Conservation (phyloP, 2,113 vertebrate genomes). For the western clawed frog (Xenopus tropicalis) region UCB_Xtro_10.0 CM004443.2:146912501-146913000, state of each 20-base stretch:
- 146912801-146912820: not conserved
- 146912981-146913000: not conserved
- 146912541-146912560: constrained; percentile 37
- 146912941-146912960: not conserved
- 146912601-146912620: constrained; percentile 40
- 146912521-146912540: constrained; percentile 35
- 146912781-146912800: constrained; percentile 4
- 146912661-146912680: constrained; percentile 40
- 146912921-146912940: not conserved
- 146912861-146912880: too few relatives aligned
- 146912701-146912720: constrained; percentile 18
- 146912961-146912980: not conserved
- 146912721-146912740: constrained; percentile 8
- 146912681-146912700: constrained; percentile 23
- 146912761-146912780: not conserved
- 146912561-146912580: constrained; percentile 43
- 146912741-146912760: not conserved
- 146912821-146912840: not conserved
- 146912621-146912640: constrained; percentile 37
- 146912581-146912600: constrained; percentile 36
- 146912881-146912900: too few relatives aligned
- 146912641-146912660: constrained; percentile 29
- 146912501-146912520: constrained; percentile 45
- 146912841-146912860: not conserved
- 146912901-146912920: not conserved